Evolutionary conservation across 2,113 vertebrate genomes (phyloP).

Genomic region (Dunckerocampus dactyliophorus): DNA sequence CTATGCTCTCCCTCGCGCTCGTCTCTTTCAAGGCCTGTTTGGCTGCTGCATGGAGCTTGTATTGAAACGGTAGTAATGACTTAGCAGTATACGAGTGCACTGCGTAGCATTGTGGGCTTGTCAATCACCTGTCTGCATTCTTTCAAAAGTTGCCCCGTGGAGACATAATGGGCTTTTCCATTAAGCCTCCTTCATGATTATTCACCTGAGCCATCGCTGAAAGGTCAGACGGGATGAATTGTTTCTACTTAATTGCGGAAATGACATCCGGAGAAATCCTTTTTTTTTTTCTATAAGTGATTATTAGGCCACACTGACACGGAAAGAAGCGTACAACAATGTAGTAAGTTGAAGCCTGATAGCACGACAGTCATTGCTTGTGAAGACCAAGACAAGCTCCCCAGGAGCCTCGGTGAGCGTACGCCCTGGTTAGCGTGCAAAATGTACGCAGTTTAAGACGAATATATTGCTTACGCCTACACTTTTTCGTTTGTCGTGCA

Average conservation of each 20-base stretch:
- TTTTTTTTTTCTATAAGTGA: neutral
- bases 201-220: conserved; percentile 39
- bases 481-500: no score
- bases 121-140: conserved; percentile 51
- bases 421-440: no score
- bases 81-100: conserved; percentile 21
- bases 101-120: conserved; percentile 52
- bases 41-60: conserved; percentile 27
- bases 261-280: neutral
- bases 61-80: conserved; percentile 62
- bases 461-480: no score
- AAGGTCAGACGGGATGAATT: conserved; percentile 42
- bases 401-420: no score
- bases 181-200: conserved; percentile 53
- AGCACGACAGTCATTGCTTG: no score
- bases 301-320: no score
- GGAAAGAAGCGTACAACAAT: no score
- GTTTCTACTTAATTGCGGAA: conserved; percentile 31
- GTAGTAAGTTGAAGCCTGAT: no score
- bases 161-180: conserved; percentile 44
- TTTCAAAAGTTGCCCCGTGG: conserved; percentile 28
- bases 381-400: no score
- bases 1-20: conserved; percentile 13
- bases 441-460: no score
- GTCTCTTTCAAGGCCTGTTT: conserved; percentile 4